Percentiles rank a stretch among this genome's conserved stretches.
phyloP scores from a whole-genome alignment of 1,140 invertebrate genomes.

The Bombus confusus region DNA sequence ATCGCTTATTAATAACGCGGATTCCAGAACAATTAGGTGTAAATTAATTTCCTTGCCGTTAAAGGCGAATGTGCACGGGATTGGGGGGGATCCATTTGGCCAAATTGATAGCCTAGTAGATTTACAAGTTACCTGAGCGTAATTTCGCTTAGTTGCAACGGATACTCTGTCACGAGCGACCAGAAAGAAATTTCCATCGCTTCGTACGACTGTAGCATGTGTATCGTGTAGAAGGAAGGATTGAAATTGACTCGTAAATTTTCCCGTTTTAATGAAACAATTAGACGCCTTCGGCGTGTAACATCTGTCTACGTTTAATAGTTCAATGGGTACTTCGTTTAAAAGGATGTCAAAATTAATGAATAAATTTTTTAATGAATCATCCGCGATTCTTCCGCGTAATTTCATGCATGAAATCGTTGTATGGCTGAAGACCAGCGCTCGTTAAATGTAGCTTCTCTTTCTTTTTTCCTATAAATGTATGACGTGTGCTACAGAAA shows the following conservation, averaged over 20 bases:
- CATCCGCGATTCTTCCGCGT: not conserved
- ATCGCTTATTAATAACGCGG: conserved; percentile 10
- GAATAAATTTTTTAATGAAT: conserved; percentile 23
- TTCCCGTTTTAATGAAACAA: not conserved
- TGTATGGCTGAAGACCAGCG: too few relatives aligned
- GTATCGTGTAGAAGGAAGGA: not conserved
- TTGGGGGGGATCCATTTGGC: not conserved
- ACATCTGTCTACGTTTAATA: conserved; percentile 8
- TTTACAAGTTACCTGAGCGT: not conserved
- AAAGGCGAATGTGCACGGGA: not conserved
- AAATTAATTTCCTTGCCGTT: conserved; percentile 25
- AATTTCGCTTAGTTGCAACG: not conserved
- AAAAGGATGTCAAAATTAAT: not conserved
- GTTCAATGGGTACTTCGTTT: not conserved
- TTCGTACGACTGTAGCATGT: not conserved
- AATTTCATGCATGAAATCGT: too few relatives aligned
- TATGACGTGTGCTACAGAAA: not conserved
- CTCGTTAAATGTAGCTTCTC: too few relatives aligned
- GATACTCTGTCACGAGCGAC: not conserved
- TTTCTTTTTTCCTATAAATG: not conserved
- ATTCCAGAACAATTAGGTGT: not conserved
- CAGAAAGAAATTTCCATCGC: not conserved
- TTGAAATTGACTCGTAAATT: not conserved
- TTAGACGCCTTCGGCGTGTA: not conserved
- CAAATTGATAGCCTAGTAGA: not conserved